Evolutionary conservation across 1,140 invertebrate species (phyloP).

Genomic region (Copidosoma floridanum): DNA sequence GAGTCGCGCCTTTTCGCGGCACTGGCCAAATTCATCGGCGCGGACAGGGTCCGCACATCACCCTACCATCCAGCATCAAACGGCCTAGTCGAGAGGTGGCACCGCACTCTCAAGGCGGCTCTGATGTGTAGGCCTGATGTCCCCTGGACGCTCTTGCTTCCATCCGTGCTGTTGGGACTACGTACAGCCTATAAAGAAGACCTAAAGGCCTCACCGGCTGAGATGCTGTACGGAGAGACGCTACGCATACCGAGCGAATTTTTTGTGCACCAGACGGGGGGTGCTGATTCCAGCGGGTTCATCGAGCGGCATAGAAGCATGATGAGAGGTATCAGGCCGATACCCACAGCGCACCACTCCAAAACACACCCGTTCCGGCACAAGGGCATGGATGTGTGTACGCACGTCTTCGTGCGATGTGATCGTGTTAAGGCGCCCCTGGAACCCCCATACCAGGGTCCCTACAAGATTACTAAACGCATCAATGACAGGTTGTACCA

Average conservation of each 20-base stretch:
- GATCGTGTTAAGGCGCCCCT: neutral
- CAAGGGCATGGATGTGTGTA: neutral
- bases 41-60: neutral
- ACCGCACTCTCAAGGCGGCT: conserved; percentile 6
- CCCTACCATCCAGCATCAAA: neutral
- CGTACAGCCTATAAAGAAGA: neutral
- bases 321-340: neutral
- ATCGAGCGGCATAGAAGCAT: neutral
- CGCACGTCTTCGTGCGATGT: neutral
- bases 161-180: neutral
- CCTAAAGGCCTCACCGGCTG: neutral
- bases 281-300: neutral
- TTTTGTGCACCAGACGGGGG: neutral
- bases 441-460: neutral
- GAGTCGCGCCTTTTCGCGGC: neutral
- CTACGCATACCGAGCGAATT: conserved; percentile 1
- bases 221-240: too few species aligned
- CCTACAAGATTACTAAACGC: neutral
- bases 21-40: neutral
- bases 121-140: neutral
- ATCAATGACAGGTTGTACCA: neutral
- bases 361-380: neutral
- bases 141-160: neutral
- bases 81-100: neutral
- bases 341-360: neutral